These are phyloP conservation scores for Myotis myotis DNA, from an alignment of 2,797 vertebrate genomes.

Conservation along the genomic window DNA sequence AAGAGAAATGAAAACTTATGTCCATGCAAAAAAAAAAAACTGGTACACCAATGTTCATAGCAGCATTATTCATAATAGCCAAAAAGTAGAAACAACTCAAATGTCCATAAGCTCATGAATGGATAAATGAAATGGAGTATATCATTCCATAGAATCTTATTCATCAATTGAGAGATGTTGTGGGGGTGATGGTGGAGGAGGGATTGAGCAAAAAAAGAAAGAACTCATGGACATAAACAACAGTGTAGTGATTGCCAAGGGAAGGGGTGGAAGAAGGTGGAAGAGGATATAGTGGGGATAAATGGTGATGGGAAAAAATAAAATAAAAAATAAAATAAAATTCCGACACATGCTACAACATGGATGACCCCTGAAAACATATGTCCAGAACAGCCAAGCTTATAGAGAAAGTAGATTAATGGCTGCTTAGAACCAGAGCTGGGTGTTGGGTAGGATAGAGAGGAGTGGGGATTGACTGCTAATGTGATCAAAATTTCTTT, in stretches of 20 bases:
- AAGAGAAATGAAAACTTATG: too few relatives aligned
- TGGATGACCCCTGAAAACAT: neutral
- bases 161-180: neutral
- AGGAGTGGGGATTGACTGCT: neutral
- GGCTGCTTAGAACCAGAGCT: neutral
- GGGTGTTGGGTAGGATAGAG: neutral
- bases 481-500: conserved; percentile 23
- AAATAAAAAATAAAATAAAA: neutral
- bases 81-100: neutral
- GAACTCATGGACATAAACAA: neutral
- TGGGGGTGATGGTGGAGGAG: neutral
- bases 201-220: neutral
- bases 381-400: neutral
- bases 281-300: neutral
- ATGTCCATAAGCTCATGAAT: neutral
- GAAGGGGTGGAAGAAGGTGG: neutral
- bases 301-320: neutral
- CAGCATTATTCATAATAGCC: neutral
- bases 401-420: neutral
- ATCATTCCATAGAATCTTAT: neutral
- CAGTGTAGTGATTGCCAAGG: neutral
- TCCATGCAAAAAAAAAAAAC: neutral
- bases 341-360: neutral
- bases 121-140: neutral
- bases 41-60: neutral